Base-by-base conservation (phyloP, 2,113 vertebrate species). In the Platanista minor region DNA sequence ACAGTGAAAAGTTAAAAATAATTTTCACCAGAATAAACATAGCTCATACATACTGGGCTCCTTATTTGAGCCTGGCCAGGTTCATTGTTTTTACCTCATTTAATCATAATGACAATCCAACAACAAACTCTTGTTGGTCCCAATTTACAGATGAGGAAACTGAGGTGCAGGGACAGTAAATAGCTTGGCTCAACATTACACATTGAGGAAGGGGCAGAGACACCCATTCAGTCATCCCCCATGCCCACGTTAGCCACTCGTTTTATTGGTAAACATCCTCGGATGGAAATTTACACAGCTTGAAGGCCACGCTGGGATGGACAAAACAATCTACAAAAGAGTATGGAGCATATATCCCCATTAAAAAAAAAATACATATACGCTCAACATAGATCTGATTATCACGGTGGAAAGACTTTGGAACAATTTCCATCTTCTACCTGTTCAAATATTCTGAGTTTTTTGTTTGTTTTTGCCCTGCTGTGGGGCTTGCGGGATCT, bases 1-100 rank as follows among this genome's bases (percentile, higher is more conserved):
- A 36, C 1, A 18, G 46, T 33, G 83, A n/a, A 67, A 93, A 43
- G 49, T 89, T 62, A 89, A 74, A 92, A 67, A 84, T 41, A 78
- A 31, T 18, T n/a, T 20, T 39, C n/a, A 39, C 20, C 49, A 25
- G 46, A 91, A 82, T 57, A 43, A 94, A 75, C 41, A n/a, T 1
- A 43, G 46, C 33, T 43, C 29, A n/a, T 31, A n/a, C 61, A 31
- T n/a, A 29, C 18, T 6, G 18, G 52, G 4, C 15, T 69, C 74
- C 33, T 66, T 15, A 27, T 17, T 21, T 52, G 66, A 75, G 29
- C 8, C 20, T 17, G 21, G 9, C 57, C 61, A 1, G 2, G 15
- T n/a, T 69, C 62, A 36, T 23, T 17, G 4, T 23, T n/a, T 54
- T 49, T 59, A 54, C 52, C 10, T 77, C 27, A 52, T 31, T 67